phyloP scores from a whole-genome alignment of 2,113 vertebrate genomes.

The Aix galericulata region DNA sequence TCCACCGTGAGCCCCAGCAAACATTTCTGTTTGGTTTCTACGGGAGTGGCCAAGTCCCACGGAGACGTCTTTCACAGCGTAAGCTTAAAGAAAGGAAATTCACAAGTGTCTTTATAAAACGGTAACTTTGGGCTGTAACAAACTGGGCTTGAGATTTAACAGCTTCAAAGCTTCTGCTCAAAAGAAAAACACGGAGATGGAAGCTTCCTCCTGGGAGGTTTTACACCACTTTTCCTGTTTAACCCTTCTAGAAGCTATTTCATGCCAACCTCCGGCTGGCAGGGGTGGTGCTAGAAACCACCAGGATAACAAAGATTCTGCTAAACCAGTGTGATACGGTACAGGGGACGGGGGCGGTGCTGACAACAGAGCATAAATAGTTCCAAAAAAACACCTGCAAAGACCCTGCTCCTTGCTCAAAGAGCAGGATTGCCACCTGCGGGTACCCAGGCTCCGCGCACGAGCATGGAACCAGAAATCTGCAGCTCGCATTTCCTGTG shows the following conservation, averaged over 20 bases:
- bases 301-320: fast-evolving
- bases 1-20: conserved; percentile 28
- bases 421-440: neutral
- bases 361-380: neutral
- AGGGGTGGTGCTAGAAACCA: neutral
- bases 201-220: neutral
- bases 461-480: neutral
- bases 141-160: neutral
- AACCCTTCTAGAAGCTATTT: neutral
- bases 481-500: neutral
- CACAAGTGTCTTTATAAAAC: neutral
- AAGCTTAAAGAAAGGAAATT: neutral
- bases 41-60: fast-evolving
- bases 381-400: neutral
- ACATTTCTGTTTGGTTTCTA: conserved; percentile 1
- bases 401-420: neutral
- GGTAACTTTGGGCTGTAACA: conserved; percentile 32
- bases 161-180: conserved; percentile 7
- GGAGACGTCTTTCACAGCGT: neutral
- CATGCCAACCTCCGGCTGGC: fast-evolving
- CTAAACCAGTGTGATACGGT: fast-evolving
- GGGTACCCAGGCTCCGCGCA: neutral
- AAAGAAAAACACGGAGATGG: neutral
- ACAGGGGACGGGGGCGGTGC: neutral
- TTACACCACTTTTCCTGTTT: neutral